Evolutionary conservation across 2,797 vertebrate species (phyloP).

Genomic region (Urophycis tenuis): DNA sequence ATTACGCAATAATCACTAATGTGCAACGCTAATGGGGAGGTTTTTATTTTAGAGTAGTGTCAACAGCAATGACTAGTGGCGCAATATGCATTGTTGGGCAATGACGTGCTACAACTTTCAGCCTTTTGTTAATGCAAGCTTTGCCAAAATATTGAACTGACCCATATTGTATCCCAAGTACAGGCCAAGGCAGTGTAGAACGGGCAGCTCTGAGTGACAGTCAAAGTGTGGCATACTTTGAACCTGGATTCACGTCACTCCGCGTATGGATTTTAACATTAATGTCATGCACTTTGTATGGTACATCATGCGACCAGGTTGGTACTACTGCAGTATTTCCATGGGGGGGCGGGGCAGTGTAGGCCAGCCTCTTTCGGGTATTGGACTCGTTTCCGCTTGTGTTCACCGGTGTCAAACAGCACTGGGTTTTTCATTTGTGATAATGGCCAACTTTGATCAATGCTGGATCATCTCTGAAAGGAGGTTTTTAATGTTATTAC

Average conservation of each 20-base stretch:
- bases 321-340: background rate
- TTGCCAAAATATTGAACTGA: background rate
- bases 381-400: background rate
- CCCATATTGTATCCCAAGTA: background rate
- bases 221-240: constrained; percentile 34
- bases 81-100: background rate
- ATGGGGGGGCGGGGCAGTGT: background rate
- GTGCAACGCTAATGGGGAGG: background rate
- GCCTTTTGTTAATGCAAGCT: background rate
- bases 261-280: background rate
- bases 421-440: background rate
- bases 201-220: constrained; percentile 41
- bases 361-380: background rate
- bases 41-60: background rate
- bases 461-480: background rate
- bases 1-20: constrained; percentile 11
- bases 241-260: constrained; percentile 6
- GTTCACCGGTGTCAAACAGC: background rate
- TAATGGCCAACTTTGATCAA: background rate
- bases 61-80: background rate
- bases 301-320: background rate
- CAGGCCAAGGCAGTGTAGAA: constrained; percentile 7
- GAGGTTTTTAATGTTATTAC: background rate
- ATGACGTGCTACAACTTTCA: background rate
- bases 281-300: background rate